Conservation (phyloP, 2,797 vertebrate species). For the Monodelphis domestica region DNA sequence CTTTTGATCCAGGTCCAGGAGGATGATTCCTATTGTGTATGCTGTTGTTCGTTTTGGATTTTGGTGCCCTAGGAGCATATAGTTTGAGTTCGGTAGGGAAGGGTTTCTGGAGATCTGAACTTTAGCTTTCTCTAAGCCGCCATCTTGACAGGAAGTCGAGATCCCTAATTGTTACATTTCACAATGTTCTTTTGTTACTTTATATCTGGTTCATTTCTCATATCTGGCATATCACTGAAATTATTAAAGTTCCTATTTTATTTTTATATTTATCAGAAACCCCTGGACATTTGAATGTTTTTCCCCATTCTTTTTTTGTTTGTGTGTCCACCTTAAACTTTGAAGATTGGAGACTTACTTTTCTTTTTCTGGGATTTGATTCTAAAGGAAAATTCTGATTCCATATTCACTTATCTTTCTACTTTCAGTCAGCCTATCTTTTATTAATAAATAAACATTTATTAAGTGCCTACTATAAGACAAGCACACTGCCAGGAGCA, state of each 20-base stretch:
- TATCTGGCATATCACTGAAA: slow-evolving; percentile 73
- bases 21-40: too few relatives aligned
- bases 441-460: too few relatives aligned
- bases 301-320: slow-evolving; percentile 11
- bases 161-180: slow-evolving; percentile 68
- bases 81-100: too few relatives aligned
- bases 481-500: too few relatives aligned
- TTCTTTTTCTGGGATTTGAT: slow-evolving; percentile 10
- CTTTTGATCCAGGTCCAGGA: too few relatives aligned
- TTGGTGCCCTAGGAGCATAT: too few relatives aligned
- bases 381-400: not conserved
- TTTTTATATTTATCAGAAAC: slow-evolving; percentile 30
- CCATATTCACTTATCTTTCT: not conserved
- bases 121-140: too few relatives aligned
- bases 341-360: not conserved
- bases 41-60: too few relatives aligned
- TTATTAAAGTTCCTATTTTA: slow-evolving; percentile 58
- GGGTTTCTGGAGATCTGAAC: too few relatives aligned
- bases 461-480: too few relatives aligned
- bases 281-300: slow-evolving; percentile 5
- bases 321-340: not conserved
- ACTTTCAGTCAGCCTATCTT: too few relatives aligned
- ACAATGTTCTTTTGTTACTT: slow-evolving; percentile 69
- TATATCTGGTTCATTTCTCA: slow-evolving; percentile 71
- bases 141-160: too few relatives aligned